Conservation (phyloP, 2,797 vertebrate species). For the Apogon talboti region DNA sequence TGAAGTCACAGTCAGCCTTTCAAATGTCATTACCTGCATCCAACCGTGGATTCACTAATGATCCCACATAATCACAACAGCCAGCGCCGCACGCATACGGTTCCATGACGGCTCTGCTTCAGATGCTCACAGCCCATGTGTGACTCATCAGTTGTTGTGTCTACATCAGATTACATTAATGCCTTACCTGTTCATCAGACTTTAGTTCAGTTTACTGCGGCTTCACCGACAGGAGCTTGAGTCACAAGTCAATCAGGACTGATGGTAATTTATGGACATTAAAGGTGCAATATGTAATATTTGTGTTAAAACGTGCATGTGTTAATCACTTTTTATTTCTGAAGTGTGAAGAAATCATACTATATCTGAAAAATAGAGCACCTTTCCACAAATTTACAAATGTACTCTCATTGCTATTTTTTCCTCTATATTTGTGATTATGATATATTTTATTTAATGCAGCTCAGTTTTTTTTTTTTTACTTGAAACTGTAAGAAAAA, state of each 20-base stretch:
- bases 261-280: not conserved
- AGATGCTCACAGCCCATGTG: not conserved
- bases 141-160: not conserved
- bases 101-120: slow-evolving; percentile 12
- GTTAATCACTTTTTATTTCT: not conserved
- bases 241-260: not conserved
- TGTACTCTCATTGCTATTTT: no score
- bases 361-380: no score
- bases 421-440: no score
- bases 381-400: no score
- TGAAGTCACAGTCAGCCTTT: slow-evolving; percentile 58
- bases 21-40: slow-evolving; percentile 44
- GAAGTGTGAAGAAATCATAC: no score
- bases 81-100: slow-evolving; percentile 26
- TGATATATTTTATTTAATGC: no score
- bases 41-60: slow-evolving; percentile 49
- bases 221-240: not conserved
- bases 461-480: no score
- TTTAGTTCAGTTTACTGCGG: slow-evolving; percentile 5
- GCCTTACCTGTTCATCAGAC: slow-evolving; percentile 1
- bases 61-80: slow-evolving; percentile 33
- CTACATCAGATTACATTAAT: no score
- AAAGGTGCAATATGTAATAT: not conserved
- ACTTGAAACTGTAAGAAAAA: no score
- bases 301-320: not conserved